phyloP scores from a whole-genome alignment of 2,888 invertebrate genomes.

The Epinotia demarniana region DNA sequence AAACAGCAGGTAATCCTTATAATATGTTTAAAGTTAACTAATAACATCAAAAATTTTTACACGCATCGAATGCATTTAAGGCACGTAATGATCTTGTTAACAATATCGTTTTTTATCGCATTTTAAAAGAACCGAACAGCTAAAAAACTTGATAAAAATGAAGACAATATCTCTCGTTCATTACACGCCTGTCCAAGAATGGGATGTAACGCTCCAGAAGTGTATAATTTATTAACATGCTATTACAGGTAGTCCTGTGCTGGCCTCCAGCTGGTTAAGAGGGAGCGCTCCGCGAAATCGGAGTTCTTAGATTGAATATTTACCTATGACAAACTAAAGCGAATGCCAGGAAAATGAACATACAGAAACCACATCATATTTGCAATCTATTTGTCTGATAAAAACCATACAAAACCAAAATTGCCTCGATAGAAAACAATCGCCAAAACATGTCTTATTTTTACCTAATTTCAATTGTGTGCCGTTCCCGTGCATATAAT shows the following conservation, averaged over 20 bases:
- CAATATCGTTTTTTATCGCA: background rate
- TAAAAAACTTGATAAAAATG: constrained; percentile 19
- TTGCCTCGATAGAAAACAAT: too few relatives aligned
- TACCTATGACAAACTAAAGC: too few relatives aligned
- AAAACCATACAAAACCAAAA: too few relatives aligned
- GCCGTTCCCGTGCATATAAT: too few relatives aligned
- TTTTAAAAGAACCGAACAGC: background rate
- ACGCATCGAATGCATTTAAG: constrained; percentile 19
- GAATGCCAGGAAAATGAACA: too few relatives aligned
- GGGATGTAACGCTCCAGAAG: background rate
- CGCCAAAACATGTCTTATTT: too few relatives aligned
- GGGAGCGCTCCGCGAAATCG: too few relatives aligned
- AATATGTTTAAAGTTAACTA: background rate
- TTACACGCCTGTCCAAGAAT: constrained; percentile 37
- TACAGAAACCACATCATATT: too few relatives aligned
- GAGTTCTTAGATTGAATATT: too few relatives aligned
- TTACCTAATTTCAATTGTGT: too few relatives aligned
- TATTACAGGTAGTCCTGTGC: constrained; percentile 6
- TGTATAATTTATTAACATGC: constrained; percentile 25
- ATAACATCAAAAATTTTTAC: constrained; percentile 16
- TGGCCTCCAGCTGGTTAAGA: constrained; percentile 12
- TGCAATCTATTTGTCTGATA: too few relatives aligned
- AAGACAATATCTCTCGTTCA: constrained; percentile 32
- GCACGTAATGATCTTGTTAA: constrained; percentile 17
- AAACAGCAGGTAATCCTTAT: background rate